These are phyloP conservation scores for Heliopora coerulea DNA, from an alignment of 92 coral and sea anemone genomes.

Conservation along the genomic window DNA sequence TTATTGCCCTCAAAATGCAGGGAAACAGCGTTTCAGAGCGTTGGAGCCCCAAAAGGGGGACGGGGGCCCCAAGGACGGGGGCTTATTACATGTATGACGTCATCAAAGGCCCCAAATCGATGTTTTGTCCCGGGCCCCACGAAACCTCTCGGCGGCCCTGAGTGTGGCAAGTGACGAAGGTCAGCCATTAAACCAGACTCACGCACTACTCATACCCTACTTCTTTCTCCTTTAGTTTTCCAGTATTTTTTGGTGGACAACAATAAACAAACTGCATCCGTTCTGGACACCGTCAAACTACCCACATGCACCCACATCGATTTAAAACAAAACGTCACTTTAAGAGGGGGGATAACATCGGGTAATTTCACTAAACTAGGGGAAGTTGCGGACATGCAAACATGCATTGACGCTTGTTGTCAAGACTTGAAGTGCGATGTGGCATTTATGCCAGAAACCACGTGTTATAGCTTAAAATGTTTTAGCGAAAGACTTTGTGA, in stretches of 20 bases:
- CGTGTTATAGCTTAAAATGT: constrained; percentile 88
- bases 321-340: constrained; percentile 83
- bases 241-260: constrained; percentile 92
- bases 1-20: no score
- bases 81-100: no score
- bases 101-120: no score
- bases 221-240: constrained; percentile 58
- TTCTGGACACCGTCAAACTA: constrained; percentile 90
- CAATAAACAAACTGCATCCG: constrained; percentile 92
- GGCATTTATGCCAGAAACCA: constrained; percentile 91
- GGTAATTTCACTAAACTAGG: constrained; percentile 95
- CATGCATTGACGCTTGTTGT: constrained; percentile 97
- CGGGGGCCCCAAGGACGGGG: no score
- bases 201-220: background rate
- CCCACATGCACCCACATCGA: constrained; percentile 98
- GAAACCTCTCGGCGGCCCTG: no score
- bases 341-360: constrained; percentile 88
- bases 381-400: constrained; percentile 96
- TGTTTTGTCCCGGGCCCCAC: no score
- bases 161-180: no score
- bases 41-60: no score
- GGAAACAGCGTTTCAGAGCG: no score
- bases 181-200: no score
- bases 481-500: constrained; percentile 71
- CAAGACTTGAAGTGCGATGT: constrained; percentile 89